Evolutionary conservation across 2,113 vertebrate species (phyloP).

Genomic region (Echinops telfairi): DNA sequence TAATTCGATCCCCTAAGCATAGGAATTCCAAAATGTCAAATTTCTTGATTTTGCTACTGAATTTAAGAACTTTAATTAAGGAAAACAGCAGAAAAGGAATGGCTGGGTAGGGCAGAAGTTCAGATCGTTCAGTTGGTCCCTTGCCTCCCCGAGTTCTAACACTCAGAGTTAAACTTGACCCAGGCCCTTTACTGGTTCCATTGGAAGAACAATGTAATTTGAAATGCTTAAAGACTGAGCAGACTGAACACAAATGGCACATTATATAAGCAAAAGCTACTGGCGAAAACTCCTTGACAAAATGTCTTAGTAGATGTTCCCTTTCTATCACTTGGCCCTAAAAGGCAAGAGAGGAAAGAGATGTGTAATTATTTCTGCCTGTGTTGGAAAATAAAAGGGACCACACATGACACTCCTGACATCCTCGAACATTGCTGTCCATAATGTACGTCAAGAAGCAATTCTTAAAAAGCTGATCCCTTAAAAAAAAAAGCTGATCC

Average conservation of each 20-base stretch:
- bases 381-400: conserved; percentile 49
- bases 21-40: conserved; percentile 68
- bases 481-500: not conserved
- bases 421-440: conserved; percentile 53
- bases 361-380: conserved; percentile 28
- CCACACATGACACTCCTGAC: not conserved
- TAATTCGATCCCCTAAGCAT: conserved; percentile 66
- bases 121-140: conserved; percentile 44
- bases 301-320: not conserved
- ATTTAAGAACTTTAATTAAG: conserved; percentile 68
- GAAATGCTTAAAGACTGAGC: conserved; percentile 59
- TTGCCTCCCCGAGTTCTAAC: not conserved
- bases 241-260: conserved; percentile 61
- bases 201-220: conserved; percentile 63
- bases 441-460: conserved; percentile 37
- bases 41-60: conserved; percentile 68
- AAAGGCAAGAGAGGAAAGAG: conserved; percentile 63
- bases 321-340: conserved; percentile 65
- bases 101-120: conserved; percentile 24
- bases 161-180: conserved; percentile 63
- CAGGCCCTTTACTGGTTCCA: conserved; percentile 47
- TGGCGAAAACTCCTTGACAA: conserved; percentile 1
- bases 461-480: not conserved
- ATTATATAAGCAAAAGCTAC: conserved; percentile 42
- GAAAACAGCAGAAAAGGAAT: conserved; percentile 66